These are phyloP conservation scores for Hipposideros armiger DNA, from an alignment of 2,113 vertebrate species.

Conservation along the genomic window DNA sequence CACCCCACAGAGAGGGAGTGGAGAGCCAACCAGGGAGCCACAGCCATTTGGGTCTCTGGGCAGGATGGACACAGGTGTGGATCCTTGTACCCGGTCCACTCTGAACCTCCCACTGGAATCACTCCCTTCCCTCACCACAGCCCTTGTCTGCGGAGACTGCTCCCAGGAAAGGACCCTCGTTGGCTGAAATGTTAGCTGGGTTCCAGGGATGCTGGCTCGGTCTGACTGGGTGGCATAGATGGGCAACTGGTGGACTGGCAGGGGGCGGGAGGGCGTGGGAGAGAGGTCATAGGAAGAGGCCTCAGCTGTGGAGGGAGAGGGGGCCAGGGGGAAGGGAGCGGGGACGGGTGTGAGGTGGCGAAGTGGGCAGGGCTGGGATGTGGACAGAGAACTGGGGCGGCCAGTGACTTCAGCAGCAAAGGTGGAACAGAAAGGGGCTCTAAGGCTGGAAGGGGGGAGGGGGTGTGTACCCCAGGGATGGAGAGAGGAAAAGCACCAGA, in stretches of 20 bases:
- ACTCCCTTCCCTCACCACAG: no score
- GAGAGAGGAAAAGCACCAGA: not conserved
- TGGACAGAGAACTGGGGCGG: no score
- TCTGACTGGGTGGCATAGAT: not conserved
- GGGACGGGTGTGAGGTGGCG: rapidly evolving
- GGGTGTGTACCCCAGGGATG: rapidly evolving
- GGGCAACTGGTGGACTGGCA: not conserved
- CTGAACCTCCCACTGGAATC: not conserved
- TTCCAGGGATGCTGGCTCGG: not conserved
- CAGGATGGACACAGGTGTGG: not conserved
- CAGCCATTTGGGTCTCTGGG: not conserved
- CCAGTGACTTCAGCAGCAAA: not conserved
- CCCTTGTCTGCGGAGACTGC: not conserved
- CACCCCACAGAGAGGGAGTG: not conserved
- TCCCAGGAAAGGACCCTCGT: not conserved
- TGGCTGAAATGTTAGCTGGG: not conserved
- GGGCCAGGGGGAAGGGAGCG: no score
- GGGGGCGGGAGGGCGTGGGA: not conserved
- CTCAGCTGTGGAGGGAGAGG: no score
- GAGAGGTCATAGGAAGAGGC: not conserved
- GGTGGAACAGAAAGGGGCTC: not conserved
- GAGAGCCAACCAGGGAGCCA: not conserved
- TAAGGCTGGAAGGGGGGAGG: no score
- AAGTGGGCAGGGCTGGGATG: not conserved
- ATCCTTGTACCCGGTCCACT: not conserved